Conservation (phyloP, 2,888 invertebrate species). For the Ceramica pisi region DNA sequence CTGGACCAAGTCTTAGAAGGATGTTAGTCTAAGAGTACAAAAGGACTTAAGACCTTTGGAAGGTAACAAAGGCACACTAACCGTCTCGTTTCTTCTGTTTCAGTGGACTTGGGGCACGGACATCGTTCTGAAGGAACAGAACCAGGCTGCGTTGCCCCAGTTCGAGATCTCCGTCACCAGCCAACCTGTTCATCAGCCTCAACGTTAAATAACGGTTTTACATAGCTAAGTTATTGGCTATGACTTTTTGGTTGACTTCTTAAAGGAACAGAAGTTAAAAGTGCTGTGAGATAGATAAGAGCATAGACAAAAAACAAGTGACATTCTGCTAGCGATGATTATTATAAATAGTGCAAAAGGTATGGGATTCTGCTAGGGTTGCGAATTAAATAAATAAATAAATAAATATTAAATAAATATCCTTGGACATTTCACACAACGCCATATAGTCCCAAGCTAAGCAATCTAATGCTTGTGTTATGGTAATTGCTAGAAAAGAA, state of each 20-base stretch:
- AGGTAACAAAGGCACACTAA: neutral
- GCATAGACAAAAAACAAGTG: neutral
- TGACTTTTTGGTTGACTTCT: constrained; percentile 12
- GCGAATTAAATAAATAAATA: too few relatives aligned
- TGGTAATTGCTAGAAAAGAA: too few relatives aligned
- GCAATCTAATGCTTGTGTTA: too few relatives aligned
- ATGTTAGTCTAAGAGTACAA: too few relatives aligned
- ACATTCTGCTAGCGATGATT: neutral
- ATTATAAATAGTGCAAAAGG: too few relatives aligned
- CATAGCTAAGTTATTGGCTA: constrained; percentile 39
- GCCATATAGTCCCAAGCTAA: too few relatives aligned
- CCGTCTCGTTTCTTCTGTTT: constrained; percentile 56
- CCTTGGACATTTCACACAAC: too few relatives aligned
- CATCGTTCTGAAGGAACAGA: constrained; percentile 74
- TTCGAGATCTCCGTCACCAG: constrained; percentile 71
- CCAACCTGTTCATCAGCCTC: constrained; percentile 28
- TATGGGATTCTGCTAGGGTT: too few relatives aligned
- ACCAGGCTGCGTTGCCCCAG: constrained; percentile 73
- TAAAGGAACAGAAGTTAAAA: neutral
- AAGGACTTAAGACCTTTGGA: too few relatives aligned
- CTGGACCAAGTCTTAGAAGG: too few relatives aligned
- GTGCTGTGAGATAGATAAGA: neutral
- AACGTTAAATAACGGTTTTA: constrained; percentile 42
- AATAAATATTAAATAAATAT: too few relatives aligned
- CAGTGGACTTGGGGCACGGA: constrained; percentile 85